Base-by-base conservation (phyloP, 2,888 invertebrate species). In the Acleris sparsana region DNA sequence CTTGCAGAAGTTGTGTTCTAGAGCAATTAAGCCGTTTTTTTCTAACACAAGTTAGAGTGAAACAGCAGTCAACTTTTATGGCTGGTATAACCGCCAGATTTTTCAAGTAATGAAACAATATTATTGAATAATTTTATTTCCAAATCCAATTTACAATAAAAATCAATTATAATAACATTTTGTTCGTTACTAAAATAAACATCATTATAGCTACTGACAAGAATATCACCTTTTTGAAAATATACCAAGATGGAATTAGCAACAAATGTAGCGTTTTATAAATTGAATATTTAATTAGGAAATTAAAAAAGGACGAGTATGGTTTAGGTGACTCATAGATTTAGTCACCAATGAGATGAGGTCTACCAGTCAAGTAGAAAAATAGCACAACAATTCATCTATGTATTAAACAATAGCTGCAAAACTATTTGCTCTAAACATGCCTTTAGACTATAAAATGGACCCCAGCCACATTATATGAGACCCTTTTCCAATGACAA, bases 221-320 rank as follows among this genome's bases (percentile, higher is more conserved):
- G 92, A 92, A 87, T 87, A 84, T 79, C 82, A 88, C 91, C 92
- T 91, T 91, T 91, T 88, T 80, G 60, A 89, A 92, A 92, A 89
- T 89, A 80, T 83, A 84, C 89, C 92, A 89, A 89, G 20, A 92
- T 92, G 92, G 92, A 89, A 88, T 87, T 81, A 86, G 80, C 86
- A 82, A 80, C 71, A 71, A 77, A 78, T 78, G 77, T 73, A 78
- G 72, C 74, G 71, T 69, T 72, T 75, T 73, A 77, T 70, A 77
- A 76, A 73, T 74, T 70, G 65, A 71, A 74, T 74, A 71, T 72
- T 52, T n/a, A 52, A 16, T 46, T 5, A 46, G 5, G 46, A 46
- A 16, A 16, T 46, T 17, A 46, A 16, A 46, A n/a, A 17, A 7
- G n/a, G 46, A 7, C 16, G 44, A 17, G 46, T 46, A n/a, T 46